Evolutionary conservation across 2,888 invertebrate species (phyloP).

Genomic region (Cephus pygmeus): DNA sequence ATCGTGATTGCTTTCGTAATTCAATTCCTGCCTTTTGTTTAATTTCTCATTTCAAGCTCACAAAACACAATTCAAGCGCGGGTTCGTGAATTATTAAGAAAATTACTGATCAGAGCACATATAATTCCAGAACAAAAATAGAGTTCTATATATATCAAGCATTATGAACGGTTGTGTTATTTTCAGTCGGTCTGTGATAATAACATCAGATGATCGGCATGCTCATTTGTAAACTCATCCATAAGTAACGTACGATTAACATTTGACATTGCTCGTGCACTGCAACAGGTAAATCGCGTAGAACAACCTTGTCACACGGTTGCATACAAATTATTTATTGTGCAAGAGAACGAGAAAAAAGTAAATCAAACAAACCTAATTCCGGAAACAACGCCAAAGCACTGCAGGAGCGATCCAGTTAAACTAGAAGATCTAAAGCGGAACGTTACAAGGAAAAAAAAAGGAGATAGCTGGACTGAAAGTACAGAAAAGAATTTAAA

Average conservation of each 20-base stretch:
- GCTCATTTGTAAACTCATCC: neutral
- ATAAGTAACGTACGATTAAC: neutral
- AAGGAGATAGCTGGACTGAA: neutral
- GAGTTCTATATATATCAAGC: neutral
- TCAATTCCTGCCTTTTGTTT: neutral
- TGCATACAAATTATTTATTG: neutral
- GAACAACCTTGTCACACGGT: slow-evolving; percentile 14
- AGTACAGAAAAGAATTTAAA: neutral
- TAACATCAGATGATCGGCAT: neutral
- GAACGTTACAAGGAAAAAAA: neutral
- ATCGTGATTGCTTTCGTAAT: neutral
- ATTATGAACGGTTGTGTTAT: neutral
- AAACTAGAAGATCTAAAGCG: neutral
- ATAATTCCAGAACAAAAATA: neutral
- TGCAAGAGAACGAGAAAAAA: neutral
- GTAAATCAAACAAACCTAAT: neutral
- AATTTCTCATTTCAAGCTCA: neutral
- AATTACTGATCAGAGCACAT: neutral
- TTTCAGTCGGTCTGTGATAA: neutral
- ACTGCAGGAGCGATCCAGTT: neutral
- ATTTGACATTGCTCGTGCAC: neutral
- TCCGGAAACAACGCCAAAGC: neutral
- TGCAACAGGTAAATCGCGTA: slow-evolving; percentile 17
- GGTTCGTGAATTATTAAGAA: neutral
- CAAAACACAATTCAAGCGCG: neutral